Base-by-base conservation (phyloP, 2,797 vertebrate species). In the Rhynchonycteris naso region DNA sequence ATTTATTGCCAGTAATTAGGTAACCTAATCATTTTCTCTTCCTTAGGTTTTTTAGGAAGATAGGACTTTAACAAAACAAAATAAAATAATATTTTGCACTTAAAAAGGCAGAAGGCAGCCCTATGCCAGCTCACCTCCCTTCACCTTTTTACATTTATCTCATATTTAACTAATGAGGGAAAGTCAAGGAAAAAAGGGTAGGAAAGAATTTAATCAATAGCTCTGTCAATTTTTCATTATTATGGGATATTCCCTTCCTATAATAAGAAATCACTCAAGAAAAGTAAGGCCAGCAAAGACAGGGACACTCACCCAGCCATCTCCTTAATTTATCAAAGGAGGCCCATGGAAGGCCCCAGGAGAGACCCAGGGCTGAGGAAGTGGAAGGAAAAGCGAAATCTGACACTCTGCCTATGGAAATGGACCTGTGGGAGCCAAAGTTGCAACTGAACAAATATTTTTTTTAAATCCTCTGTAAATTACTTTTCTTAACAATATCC, bases 211-310 rank as follows among this genome's bases (percentile, higher is more conserved):
- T 94, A 97, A 97, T 97, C 97, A 97, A 97, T 97, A 96, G 50
- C 72, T 58, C 26, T 81, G 94, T 91, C 97, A 96, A 97, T 97
- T 97, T 96, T 97, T 97, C 96, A 97, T 97, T 97, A 93, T 97
- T 97, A 97, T 97, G 96, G 95, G 95, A 95, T 97, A 94, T 90
- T 97, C 96, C 95, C 96, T 97, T 97, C 96, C 96, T 97, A 95
- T 95, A 96, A 90, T 91, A 97, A 95, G 96, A 97, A 97, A 97
- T 97, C 96, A 97, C 87, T 97, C 97, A 97, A 82, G 80, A 96
- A 97, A 97, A 97, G 93, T 85, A 91, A 92, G 90, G 92, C 75
- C 92, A 94, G 92, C 82, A 88, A 90, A 96, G 94, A 96, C 80
- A 79, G 86, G 90, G 80, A 96, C 82, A 95, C 85, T 66, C 94